Conservation (phyloP, 23 tunicate genomes). For the Aplidium turbinatum region DNA sequence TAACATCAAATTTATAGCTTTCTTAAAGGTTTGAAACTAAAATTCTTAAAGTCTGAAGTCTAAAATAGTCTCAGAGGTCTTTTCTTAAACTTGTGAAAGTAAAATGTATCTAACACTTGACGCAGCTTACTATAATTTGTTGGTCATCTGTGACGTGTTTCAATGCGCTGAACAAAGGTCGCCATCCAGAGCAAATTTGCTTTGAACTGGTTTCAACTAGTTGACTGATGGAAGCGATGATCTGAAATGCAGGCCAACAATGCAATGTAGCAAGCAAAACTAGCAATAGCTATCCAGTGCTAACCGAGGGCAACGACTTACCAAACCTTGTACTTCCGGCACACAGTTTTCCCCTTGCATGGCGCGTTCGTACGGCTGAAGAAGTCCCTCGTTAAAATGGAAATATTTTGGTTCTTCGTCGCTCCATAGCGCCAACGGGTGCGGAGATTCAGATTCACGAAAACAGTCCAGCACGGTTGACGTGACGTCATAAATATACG, state of each 20-base stretch:
- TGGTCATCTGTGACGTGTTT: slow-evolving; percentile 33
- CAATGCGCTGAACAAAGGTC: slow-evolving; percentile 49
- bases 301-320: not conserved
- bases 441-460: not conserved
- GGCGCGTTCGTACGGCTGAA: slow-evolving; percentile 46
- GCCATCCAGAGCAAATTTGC: slow-evolving; percentile 63
- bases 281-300: no score
- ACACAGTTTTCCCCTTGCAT: slow-evolving; percentile 52
- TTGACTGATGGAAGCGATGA: slow-evolving; percentile 31
- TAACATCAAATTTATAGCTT: no score
- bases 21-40: no score
- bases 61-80: no score
- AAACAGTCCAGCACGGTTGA: slow-evolving; percentile 25
- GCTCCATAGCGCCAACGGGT: slow-evolving; percentile 45
- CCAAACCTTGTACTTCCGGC: slow-evolving; percentile 39
- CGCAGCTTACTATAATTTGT: slow-evolving; percentile 38
- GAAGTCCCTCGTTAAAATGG: slow-evolving; percentile 46
- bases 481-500: slow-evolving; percentile 37
- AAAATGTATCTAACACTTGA: no score
- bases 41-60: no score
- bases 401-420: slow-evolving; percentile 55
- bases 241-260: slow-evolving; percentile 7
- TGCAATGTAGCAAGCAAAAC: not conserved
- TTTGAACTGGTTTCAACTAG: slow-evolving; percentile 67
- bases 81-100: no score